These are phyloP conservation scores for Sigmodon hispidus DNA, from an alignment of 2,113 vertebrate species.

Conservation along the genomic window DNA sequence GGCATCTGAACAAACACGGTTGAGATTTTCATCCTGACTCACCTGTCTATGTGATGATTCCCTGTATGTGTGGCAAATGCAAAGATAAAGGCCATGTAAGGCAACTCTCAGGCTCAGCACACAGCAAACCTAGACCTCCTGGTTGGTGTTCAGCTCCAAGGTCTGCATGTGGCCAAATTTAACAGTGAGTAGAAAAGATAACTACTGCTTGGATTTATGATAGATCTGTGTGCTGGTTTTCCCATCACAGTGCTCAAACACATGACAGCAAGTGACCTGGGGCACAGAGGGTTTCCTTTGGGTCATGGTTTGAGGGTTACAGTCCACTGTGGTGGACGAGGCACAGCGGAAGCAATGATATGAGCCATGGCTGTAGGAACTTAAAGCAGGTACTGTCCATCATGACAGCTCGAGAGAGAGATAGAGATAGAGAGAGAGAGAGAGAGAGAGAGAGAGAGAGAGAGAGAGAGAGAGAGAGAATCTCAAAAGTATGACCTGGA, in stretches of 20 bases:
- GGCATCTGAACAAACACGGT: not conserved
- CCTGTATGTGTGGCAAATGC: fast-evolving
- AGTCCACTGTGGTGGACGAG: not conserved
- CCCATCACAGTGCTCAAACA: not conserved
- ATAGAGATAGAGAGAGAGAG: not conserved
- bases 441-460: not conserved
- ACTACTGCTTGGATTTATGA: not conserved
- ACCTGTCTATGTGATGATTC: not conserved
- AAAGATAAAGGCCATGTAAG: fast-evolving
- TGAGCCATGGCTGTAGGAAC: not conserved
- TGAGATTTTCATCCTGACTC: not conserved
- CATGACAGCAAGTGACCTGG: not conserved
- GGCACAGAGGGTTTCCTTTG: not conserved
- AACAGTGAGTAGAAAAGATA: not conserved
- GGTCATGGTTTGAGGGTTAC: too few species aligned
- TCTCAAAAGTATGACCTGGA: not conserved
- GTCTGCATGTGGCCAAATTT: not conserved
- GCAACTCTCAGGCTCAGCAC: fast-evolving
- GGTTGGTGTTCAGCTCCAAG: not conserved
- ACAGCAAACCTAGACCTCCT: fast-evolving
- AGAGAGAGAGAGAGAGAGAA: not conserved
- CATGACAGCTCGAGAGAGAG: not conserved
- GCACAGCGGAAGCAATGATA: not conserved
- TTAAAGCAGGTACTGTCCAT: not conserved
- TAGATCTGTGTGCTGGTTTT: not conserved